Base-by-base conservation (phyloP, 2,888 invertebrate genomes). In the Eupithecia vulgata region DNA sequence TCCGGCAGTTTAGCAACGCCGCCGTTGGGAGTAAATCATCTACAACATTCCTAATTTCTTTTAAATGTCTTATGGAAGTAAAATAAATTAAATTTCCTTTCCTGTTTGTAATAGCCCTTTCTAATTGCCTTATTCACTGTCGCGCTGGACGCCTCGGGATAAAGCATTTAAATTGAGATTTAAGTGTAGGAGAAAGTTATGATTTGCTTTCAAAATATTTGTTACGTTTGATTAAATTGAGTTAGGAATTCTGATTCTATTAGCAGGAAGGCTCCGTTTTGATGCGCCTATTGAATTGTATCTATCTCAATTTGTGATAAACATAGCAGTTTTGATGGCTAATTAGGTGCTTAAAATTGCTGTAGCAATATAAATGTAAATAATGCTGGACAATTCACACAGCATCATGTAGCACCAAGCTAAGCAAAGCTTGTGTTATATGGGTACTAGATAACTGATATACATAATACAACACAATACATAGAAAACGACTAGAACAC, bases 101-200 rank as follows among this genome's bases (percentile, higher is more conserved):
- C 67, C 69, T 72, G 76, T 76, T 77, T 77, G 72, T 71, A 71
- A 71, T 68, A 74, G 74, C 69, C 67, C 65, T 30, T 76, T 76
- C 68, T 78, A 79, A 78, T 79, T 78, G 72, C 70, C 76, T 75
- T 76, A 78, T 79, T 79, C 74, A 77, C 73, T 77, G 76, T 75
- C 76, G 73, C 72, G 64, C 74, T 72, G 72, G 69, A 74, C 69
- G 76, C 74, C 70, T 74, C 67, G 70, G 68, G 76, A 76, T 73
- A 73, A 74, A 76, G 67, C 73, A 72, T 79, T 76, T 73, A 73
- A 74, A 78, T 78, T 76, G 68, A 72, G 71, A 78, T 72, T 75
- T 71, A 74, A 75, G 68, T 76, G 76, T 71, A 76, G 70, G 66
- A 69, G 64, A 70, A 79, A 76, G 76, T 74, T 78, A 75, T 76